Percentiles rank a stretch among this genome's conserved stretches.
phyloP scores from a whole-genome alignment of 2,113 vertebrate genomes.

The Engystomops pustulosus region DNA sequence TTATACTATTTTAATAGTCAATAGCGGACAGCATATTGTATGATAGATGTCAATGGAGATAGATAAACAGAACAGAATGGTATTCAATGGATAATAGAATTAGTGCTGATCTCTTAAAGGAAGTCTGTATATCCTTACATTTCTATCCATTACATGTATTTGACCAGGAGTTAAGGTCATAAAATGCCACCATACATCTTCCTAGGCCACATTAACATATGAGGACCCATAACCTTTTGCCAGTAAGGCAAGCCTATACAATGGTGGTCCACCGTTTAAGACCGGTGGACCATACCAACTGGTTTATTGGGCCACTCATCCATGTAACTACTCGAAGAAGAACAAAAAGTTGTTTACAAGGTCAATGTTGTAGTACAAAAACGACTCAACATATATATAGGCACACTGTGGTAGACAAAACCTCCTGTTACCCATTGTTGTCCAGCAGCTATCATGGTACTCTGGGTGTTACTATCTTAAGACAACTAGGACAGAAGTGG shows the following conservation, averaged over 20 bases:
- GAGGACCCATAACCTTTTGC: background rate
- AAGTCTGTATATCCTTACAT: background rate
- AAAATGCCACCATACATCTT: background rate
- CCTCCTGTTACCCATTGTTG: background rate
- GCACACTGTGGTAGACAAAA: background rate
- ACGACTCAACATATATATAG: background rate
- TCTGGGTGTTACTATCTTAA: conserved; percentile 17
- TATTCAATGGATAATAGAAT: conserved; percentile 6
- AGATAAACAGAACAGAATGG: background rate
- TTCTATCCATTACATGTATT: background rate
- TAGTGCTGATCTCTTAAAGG: conserved; percentile 4
- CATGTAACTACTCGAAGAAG: background rate
- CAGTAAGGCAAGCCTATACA: background rate
- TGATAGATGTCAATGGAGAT: conserved; percentile 1
- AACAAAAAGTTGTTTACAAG: background rate
- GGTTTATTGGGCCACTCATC: background rate
- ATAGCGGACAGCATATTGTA: background rate
- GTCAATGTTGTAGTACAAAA: background rate
- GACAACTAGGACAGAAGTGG: background rate
- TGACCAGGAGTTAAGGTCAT: background rate
- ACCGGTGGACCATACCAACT: background rate
- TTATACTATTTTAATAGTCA: conserved; percentile 5
- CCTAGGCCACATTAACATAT: background rate
- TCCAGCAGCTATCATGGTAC: conserved; percentile 19
- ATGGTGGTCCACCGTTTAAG: background rate